Conservation (phyloP, 2,113 vertebrate genomes). For the Ranitomeya variabilis region DNA sequence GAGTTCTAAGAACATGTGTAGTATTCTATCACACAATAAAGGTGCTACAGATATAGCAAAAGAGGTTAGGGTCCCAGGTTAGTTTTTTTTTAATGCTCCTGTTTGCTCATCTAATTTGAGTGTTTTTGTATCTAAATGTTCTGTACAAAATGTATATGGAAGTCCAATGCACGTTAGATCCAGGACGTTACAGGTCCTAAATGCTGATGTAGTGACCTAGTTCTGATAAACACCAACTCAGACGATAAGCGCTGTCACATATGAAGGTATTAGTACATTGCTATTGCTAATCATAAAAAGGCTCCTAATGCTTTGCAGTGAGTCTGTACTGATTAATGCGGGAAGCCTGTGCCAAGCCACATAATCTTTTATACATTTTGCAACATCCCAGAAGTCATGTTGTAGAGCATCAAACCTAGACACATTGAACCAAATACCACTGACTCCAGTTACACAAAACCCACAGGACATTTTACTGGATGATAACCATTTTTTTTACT, state of each 20-base stretch:
- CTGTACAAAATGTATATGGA: too few species aligned
- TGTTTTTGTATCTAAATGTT: too few species aligned
- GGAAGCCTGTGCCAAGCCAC: slow-evolving; percentile 50
- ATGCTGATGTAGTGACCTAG: slow-evolving; percentile 43
- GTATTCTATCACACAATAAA: too few species aligned
- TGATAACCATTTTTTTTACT: slow-evolving; percentile 32
- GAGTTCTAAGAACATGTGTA: too few species aligned
- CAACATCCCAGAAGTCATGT: slow-evolving; percentile 51
- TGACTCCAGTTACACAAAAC: slow-evolving; percentile 48
- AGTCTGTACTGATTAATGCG: slow-evolving; percentile 53
- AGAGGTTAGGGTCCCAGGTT: too few species aligned
- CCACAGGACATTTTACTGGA: slow-evolving; percentile 33
- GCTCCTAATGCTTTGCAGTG: slow-evolving; percentile 41
- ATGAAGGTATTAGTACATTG: slow-evolving; percentile 42
- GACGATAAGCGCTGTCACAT: slow-evolving; percentile 26
- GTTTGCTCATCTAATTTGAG: too few species aligned
- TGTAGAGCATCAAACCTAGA: slow-evolving; percentile 47
- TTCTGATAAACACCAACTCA: slow-evolving; percentile 42
- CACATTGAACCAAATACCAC: slow-evolving; percentile 45
- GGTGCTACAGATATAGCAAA: neutral
- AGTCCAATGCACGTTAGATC: neutral
- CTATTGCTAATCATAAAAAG: slow-evolving; percentile 53
- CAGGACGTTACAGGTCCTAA: neutral
- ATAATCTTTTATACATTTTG: slow-evolving; percentile 51
- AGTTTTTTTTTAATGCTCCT: too few species aligned